Conservation (phyloP, 2,888 invertebrate species). For the Eupithecia abbreviata region DNA sequence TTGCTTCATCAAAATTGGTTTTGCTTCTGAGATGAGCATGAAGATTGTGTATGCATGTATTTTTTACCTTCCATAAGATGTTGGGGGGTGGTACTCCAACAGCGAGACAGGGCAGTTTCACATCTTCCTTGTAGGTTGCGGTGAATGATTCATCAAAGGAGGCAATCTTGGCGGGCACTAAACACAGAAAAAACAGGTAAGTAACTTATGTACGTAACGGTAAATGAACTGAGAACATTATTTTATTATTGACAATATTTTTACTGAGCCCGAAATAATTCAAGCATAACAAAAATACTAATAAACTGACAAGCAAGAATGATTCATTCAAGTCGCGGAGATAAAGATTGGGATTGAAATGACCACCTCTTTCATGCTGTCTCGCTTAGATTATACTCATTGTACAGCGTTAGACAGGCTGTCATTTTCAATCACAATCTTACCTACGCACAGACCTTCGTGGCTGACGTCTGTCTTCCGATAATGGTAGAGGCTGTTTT, state of each 20-base stretch:
- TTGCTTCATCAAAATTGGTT: background rate
- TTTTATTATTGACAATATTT: background rate
- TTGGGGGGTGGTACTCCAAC: constrained; percentile 96
- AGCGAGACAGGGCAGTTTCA: constrained; percentile 94
- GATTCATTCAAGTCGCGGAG: too few relatives aligned
- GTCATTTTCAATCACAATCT: background rate
- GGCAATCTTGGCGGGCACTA: constrained; percentile 96
- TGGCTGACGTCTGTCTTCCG: constrained; percentile 95
- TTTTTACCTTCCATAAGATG: constrained; percentile 91
- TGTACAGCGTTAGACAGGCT: background rate
- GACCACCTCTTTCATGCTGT: background rate
- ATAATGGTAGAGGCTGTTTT: constrained; percentile 92
- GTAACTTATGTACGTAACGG: background rate
- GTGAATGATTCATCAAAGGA: constrained; percentile 97
- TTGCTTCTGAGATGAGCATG: background rate
- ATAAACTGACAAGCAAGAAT: too few relatives aligned
- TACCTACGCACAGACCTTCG: constrained; percentile 85
- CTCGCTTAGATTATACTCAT: too few relatives aligned
- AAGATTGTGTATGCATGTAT: background rate
- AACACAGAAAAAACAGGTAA: background rate
- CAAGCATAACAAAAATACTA: background rate
- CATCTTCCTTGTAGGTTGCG: constrained; percentile 95
- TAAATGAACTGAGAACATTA: background rate
- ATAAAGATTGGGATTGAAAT: too few relatives aligned
- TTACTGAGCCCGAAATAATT: background rate